Percentiles rank a stretch among this genome's conserved stretches.
These are phyloP conservation scores for Enteromius thamalakanensis DNA, from an alignment of 2,797 vertebrate genomes.

Conservation along the genomic window DNA sequence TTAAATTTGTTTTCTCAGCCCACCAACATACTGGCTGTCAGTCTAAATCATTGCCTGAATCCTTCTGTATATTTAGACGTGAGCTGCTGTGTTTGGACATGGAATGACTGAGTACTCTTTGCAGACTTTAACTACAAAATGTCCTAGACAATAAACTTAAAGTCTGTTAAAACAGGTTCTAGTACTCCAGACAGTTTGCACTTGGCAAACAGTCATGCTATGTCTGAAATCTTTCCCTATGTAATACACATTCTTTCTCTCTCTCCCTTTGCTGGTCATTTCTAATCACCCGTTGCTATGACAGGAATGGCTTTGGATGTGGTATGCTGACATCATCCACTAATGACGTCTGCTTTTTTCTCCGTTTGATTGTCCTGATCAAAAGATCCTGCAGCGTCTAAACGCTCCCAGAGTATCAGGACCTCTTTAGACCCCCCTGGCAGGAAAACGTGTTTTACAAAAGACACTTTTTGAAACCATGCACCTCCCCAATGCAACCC, in stretches of 20 bases:
- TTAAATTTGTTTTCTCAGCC: conserved; percentile 44
- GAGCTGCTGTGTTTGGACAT: conserved; percentile 47
- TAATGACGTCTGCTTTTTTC: conserved; percentile 28
- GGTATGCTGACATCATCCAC: conserved; percentile 54
- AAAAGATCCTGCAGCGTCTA: conserved; percentile 35
- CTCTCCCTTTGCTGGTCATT: conserved; percentile 6
- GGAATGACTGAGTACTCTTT: conserved; percentile 32
- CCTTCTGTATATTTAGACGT: conserved; percentile 48
- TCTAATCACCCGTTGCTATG: conserved; percentile 45
- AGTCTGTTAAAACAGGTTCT: conserved; percentile 28
- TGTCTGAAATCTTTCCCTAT: conserved; percentile 19
- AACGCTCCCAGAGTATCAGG: conserved; percentile 42
- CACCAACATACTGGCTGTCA: conserved; percentile 44
- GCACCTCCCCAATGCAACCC: conserved; percentile 25
- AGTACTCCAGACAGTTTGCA: conserved; percentile 37
- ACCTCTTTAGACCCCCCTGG: conserved; percentile 23
- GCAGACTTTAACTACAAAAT: conserved; percentile 35
- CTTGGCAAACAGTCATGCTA: conserved; percentile 34
- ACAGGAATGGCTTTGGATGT: conserved; percentile 34
- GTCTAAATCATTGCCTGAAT: conserved; percentile 43
- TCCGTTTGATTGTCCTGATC: conserved; percentile 41
- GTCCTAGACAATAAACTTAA: conserved; percentile 33
- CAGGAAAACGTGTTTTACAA: conserved; percentile 29
- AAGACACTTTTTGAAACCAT: conserved; percentile 38
- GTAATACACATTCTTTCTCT: neutral